Base-by-base conservation (phyloP, 2,797 vertebrate genomes). In the Anolis apletophallus region DNA sequence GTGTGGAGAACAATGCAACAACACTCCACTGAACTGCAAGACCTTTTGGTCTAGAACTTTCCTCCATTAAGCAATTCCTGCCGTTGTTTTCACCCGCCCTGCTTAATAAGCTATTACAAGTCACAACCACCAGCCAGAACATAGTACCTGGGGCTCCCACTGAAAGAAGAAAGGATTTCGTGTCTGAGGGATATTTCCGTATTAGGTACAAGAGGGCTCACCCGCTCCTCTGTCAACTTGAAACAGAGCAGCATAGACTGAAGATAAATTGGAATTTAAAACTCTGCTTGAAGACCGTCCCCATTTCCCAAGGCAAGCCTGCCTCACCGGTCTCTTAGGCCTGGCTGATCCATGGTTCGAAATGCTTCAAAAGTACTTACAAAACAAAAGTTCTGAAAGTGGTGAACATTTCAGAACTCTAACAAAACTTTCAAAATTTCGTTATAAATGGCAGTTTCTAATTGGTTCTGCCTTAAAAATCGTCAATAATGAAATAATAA, bases 141-240 rank as follows among this genome's bases (percentile, higher is more conserved):
- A 12, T 1, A 34, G 76, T 81, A 86, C 92, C 89, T 14, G 34
- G 46, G 69, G 87, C 67, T 83, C 88, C 57, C 0, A 59, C 79
- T 55, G 23, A 40, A 40, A n/a, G 1, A 81, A 92, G 93, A 87
- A 94, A 95, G 7, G 12, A 74, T 55, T 79, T 86, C 54, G 75
- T 92, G 91, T 89, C 91, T 71, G 91, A 94, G 95, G 92, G 93
- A 86, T 93, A 94, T n/a, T n/a, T n/a, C n/a, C n/a, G n/a, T 84
- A 46, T 80, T 5, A 85, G 81, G 40, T 77, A 82, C 68, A 80
- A 85, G 69, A 71, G 75, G 74, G 67, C 85, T 89, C 89, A 11
- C 88, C 78, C 92, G 86, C 88, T 91, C 92, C 90, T 90, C 67
- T 11, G 57, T 0, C 21, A 72, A 52, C 83, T 17, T 21, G 74